Conservation (phyloP, 2,888 invertebrate genomes). For the Euplexia lucipara region DNA sequence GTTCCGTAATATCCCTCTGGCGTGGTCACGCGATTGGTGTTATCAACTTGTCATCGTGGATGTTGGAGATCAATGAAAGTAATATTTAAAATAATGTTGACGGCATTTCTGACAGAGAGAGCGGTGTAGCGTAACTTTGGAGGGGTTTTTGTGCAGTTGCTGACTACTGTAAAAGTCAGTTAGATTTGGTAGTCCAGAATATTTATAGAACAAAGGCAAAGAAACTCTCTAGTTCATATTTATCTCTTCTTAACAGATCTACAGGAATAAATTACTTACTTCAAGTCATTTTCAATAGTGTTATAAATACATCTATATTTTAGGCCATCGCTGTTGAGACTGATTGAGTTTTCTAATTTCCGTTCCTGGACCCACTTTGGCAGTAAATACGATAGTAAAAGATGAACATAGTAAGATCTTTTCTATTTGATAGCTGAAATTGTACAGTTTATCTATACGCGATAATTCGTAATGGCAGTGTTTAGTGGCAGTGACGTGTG, state of each 20-base stretch:
- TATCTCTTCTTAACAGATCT: too few species aligned
- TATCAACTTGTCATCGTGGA: constrained; percentile 46
- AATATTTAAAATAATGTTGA: constrained; percentile 14
- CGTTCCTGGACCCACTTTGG: constrained; percentile 19
- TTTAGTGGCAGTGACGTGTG: constrained; percentile 9
- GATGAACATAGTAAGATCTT: constrained; percentile 44
- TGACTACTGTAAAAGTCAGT: too few species aligned
- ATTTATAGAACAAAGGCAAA: too few species aligned
- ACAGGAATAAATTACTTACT: too few species aligned
- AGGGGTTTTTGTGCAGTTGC: neutral
- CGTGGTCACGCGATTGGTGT: constrained; percentile 20
- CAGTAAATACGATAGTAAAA: constrained; percentile 14
- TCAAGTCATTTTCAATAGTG: neutral
- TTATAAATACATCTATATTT: neutral
- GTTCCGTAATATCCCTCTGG: constrained; percentile 38
- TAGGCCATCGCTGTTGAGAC: neutral
- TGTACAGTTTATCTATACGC: constrained; percentile 34
- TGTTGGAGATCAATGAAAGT: constrained; percentile 21
- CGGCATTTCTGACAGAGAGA: constrained; percentile 2
- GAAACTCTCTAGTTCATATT: too few species aligned
- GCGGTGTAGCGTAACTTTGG: neutral
- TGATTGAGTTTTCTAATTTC: constrained; percentile 12
- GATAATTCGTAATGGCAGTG: constrained; percentile 45
- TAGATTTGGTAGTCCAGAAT: neutral
- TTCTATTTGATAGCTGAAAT: constrained; percentile 38